A percentile compares a stretch with the other conserved stretches of the same genome.
Evolutionary conservation across 1,140 invertebrate species (phyloP).

Genomic region (Wiebesia pumilae): DNA sequence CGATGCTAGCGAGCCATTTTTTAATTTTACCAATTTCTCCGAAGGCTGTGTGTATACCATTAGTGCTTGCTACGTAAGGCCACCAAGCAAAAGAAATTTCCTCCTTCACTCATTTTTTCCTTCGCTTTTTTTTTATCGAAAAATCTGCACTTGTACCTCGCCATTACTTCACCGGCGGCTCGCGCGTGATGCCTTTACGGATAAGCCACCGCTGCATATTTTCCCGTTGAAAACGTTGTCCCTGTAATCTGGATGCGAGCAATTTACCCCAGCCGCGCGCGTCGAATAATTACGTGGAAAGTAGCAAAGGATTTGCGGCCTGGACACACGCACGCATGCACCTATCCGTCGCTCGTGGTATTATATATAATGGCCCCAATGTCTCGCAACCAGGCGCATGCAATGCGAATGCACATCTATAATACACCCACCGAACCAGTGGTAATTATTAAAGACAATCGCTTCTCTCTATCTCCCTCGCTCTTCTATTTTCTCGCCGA

Average conservation of each 20-base stretch:
- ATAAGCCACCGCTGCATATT: slow-evolving; percentile 55
- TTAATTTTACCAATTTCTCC: slow-evolving; percentile 36
- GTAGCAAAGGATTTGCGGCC: slow-evolving; percentile 59
- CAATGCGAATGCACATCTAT: background rate
- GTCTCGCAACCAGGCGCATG: slow-evolving; percentile 8
- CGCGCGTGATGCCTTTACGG: slow-evolving; percentile 57
- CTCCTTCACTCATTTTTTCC: background rate
- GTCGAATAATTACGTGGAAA: slow-evolving; percentile 58
- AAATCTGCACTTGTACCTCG: slow-evolving; percentile 60
- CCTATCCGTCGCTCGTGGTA: slow-evolving; percentile 20
- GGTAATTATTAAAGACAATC: slow-evolving; percentile 59
- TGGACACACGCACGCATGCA: slow-evolving; percentile 43
- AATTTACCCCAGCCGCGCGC: slow-evolving; percentile 57
- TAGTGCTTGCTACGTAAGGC: background rate
- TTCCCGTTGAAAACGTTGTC: slow-evolving; percentile 57
- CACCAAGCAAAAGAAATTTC: background rate
- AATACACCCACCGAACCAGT: background rate
- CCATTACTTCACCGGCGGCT: slow-evolving; percentile 51
- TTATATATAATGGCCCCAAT: background rate
- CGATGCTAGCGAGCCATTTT: slow-evolving; percentile 16
- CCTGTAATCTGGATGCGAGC: slow-evolving; percentile 59
- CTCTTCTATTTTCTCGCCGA: background rate
- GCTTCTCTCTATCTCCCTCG: slow-evolving; percentile 28
- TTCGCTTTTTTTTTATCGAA: slow-evolving; percentile 56
- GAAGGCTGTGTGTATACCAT: background rate